phyloP scores from a whole-genome alignment of 2,113 vertebrate genomes.

The Xiphophorus hellerii region DNA sequence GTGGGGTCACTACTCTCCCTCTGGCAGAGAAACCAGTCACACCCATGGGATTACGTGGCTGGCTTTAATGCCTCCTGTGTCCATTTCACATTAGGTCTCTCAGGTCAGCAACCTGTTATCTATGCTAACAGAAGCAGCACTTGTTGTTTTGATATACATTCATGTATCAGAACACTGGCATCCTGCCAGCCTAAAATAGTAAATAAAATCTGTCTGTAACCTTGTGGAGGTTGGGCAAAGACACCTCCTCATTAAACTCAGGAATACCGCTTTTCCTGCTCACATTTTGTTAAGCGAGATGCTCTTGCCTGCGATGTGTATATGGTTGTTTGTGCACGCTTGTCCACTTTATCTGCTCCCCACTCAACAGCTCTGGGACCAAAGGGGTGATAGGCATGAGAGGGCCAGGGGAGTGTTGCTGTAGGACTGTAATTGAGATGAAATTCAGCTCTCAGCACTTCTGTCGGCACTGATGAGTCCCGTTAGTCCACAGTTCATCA shows the following conservation, averaged over 20 bases:
- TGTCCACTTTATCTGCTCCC: slow-evolving; percentile 27
- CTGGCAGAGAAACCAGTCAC: slow-evolving; percentile 65
- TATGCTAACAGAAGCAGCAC: slow-evolving; percentile 49
- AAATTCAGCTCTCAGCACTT: slow-evolving; percentile 77
- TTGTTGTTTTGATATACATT: slow-evolving; percentile 60
- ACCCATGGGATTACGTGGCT: slow-evolving; percentile 65
- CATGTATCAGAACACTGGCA: slow-evolving; percentile 38
- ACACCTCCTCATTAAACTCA: slow-evolving; percentile 38
- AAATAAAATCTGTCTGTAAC: slow-evolving; percentile 20
- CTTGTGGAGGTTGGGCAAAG: slow-evolving; percentile 16
- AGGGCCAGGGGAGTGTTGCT: slow-evolving; percentile 65
- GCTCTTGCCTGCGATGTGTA: slow-evolving; percentile 5
- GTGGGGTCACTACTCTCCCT: slow-evolving; percentile 64
- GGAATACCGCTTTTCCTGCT: slow-evolving; percentile 57
- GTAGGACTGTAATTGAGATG: slow-evolving; percentile 76
- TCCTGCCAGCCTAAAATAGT: slow-evolving; percentile 40
- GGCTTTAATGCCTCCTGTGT: slow-evolving; percentile 53
- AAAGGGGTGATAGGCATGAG: slow-evolving; percentile 61
- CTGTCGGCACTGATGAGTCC: slow-evolving; percentile 70
- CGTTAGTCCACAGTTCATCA: slow-evolving; percentile 73
- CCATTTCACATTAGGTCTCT: slow-evolving; percentile 50
- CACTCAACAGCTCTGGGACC: slow-evolving; percentile 61
- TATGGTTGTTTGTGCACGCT: slow-evolving; percentile 6
- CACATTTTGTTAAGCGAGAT: slow-evolving; percentile 58
- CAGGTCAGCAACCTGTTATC: slow-evolving; percentile 66